Evolutionary conservation across 1,140 invertebrate species (phyloP).

Genomic region (Drosophila repleta): DNA sequence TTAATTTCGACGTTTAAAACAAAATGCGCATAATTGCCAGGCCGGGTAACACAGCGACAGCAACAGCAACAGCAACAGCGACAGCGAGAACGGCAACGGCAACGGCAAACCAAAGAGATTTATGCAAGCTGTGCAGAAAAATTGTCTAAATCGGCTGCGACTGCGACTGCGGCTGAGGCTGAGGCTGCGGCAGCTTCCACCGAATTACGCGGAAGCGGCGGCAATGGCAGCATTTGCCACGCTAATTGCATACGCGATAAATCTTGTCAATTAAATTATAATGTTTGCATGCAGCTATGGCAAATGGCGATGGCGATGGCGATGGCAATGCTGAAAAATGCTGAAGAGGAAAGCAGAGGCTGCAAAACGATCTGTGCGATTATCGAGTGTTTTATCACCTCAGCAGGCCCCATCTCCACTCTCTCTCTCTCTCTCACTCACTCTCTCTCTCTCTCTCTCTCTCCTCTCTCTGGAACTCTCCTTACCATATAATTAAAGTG

Average conservation of each 20-base stretch:
- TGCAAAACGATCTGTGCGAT: slow-evolving; percentile 81
- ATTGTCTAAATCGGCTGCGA: slow-evolving; percentile 72
- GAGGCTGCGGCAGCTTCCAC: slow-evolving; percentile 51
- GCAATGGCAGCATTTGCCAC: slow-evolving; percentile 69
- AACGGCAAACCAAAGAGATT: slow-evolving; percentile 47
- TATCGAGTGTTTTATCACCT: slow-evolving; percentile 83
- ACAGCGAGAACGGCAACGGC: background rate
- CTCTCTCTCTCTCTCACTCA: background rate
- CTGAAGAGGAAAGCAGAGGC: slow-evolving; percentile 68
- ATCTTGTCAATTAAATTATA: slow-evolving; percentile 84
- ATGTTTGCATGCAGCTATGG: slow-evolving; percentile 77
- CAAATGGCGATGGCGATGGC: slow-evolving; percentile 36
- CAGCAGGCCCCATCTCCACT: slow-evolving; percentile 19
- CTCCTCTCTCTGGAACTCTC: background rate
- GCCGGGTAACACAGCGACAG: slow-evolving; percentile 10
- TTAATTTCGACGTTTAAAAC: slow-evolving; percentile 82
- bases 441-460: slow-evolving; percentile 3
- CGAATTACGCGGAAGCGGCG: slow-evolving; percentile 51
- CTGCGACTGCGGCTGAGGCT: slow-evolving; percentile 5
- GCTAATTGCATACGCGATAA: slow-evolving; percentile 83
- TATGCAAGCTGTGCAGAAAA: slow-evolving; percentile 73
- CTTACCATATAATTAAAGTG: slow-evolving; percentile 76
- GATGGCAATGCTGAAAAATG: slow-evolving; percentile 46
- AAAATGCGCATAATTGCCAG: slow-evolving; percentile 78
- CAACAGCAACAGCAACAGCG: background rate